Conservation (phyloP, 37 sponge, comb jelly and placozoan species). For the Chondrilla cf. caribensis region DNA sequence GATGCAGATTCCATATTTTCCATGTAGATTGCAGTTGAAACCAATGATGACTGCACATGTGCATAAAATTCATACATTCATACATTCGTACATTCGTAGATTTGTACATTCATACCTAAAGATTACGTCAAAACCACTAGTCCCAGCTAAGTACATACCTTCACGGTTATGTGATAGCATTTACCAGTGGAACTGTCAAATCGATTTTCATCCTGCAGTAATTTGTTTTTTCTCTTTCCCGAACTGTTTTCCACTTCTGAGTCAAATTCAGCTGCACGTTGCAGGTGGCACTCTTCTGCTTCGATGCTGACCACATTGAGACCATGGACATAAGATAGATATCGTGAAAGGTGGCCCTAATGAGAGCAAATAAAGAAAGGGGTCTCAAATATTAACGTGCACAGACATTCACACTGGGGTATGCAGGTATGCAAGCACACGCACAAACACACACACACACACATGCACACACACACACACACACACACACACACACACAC, state of each 20-base stretch:
- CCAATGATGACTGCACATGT: no score
- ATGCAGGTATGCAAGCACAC: not conserved
- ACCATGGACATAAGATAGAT: slow-evolving; percentile 55
- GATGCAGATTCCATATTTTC: no score
- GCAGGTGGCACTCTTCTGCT: slow-evolving; percentile 52
- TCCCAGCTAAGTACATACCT: no score
- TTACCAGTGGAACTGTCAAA: not conserved
- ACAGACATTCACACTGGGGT: not conserved
- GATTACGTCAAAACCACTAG: no score
- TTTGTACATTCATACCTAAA: no score
- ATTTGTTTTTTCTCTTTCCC: not conserved
- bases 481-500: not conserved
- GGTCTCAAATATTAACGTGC: not conserved
- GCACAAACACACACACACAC: not conserved
- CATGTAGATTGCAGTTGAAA: no score
- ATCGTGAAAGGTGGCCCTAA: slow-evolving; percentile 76
- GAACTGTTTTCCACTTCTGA: slow-evolving; percentile 20
- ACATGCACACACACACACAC: not conserved
- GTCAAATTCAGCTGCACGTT: slow-evolving; percentile 55
- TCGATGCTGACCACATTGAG: slow-evolving; percentile 67
- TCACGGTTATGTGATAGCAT: not conserved
- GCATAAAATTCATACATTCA: no score
- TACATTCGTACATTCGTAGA: no score
- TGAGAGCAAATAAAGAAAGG: not conserved
- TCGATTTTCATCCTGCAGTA: not conserved